These are phyloP conservation scores for Drepana falcataria DNA, from an alignment of 2,888 invertebrate genomes.

Conservation along the genomic window DNA sequence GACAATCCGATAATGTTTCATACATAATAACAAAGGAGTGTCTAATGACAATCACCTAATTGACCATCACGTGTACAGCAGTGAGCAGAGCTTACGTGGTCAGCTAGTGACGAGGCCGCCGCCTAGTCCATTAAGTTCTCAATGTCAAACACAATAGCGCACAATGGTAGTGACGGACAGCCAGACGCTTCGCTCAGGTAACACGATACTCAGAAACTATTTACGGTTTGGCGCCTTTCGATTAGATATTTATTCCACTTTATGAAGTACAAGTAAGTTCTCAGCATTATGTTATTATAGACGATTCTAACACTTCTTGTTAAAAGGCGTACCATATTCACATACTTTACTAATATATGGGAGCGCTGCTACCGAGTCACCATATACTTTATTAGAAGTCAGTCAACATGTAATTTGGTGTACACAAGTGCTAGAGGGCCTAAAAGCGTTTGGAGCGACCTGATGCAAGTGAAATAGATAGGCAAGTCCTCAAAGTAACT, in stretches of 20 bases:
- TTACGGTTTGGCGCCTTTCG: constrained; percentile 3
- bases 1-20: no score
- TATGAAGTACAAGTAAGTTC: no score
- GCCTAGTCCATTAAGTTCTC: constrained; percentile 69
- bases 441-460: constrained; percentile 13
- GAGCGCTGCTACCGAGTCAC: neutral
- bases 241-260: neutral
- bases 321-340: constrained; percentile 1
- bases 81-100: constrained; percentile 7
- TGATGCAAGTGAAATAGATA: constrained; percentile 17
- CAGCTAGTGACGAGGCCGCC: constrained; percentile 27
- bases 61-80: constrained; percentile 3
- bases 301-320: no score
- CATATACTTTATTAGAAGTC: neutral
- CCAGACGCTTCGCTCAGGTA: constrained; percentile 40
- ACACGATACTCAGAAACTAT: constrained; percentile 41
- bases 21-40: neutral
- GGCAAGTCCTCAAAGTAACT: constrained; percentile 44
- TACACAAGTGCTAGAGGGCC: neutral
- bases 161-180: constrained; percentile 50
- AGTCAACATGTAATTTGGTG: neutral
- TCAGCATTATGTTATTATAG: no score
- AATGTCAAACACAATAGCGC: constrained; percentile 55
- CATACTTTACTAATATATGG: neutral
- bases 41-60: constrained; percentile 5